Base-by-base conservation (phyloP, 1,140 invertebrate genomes). In the Eumeta japonica region DNA sequence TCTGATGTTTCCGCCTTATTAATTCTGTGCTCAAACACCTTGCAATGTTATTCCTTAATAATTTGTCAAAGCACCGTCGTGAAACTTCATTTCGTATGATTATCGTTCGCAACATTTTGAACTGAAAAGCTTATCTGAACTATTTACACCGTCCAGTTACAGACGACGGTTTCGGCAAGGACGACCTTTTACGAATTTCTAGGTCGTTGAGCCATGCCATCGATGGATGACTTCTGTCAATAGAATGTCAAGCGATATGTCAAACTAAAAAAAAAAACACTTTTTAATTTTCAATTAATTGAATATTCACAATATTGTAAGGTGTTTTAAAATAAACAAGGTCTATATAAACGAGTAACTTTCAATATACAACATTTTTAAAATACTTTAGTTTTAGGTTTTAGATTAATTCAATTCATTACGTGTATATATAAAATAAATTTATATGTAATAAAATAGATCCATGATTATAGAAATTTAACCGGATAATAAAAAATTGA, bases 21-120 rank as follows among this genome's bases (percentile, higher is more conserved):
- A 80, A 79, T 61, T 83, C 81, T 41, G 79, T 77, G 33, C 75
- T 76, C 37, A 83, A 43, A 59, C 80, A 81, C 65, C 81, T 79
- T 33, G 80, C 67, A 44, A 77, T 47, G 60, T 81, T 84, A 32
- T 58, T 71, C 44, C 78, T 65, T 27, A 80, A 52, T 42, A 73
- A 64, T 72, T 77, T 82, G 62, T 77, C 79, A 12, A 83, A 50
- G 50, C 78, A 76, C 50, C 77, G 71, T 49, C 77, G 80, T 47
- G 81, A 57, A 43, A 83, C 68, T 52, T 83, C 82, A 55, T 81
- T 84, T 76, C 83, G 82, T 63, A 81, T 61, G 47, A 79, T 65
- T 59, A 80, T 78, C 54, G 81, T 84, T 74, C 83, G 79, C 70
- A 81, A 75, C 80, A 86, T 86, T 63, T 75, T 75, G 61, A 41